These are phyloP conservation scores for Brachyhypopomus gauderio DNA, from an alignment of 2,113 vertebrate species.

Conservation along the genomic window DNA sequence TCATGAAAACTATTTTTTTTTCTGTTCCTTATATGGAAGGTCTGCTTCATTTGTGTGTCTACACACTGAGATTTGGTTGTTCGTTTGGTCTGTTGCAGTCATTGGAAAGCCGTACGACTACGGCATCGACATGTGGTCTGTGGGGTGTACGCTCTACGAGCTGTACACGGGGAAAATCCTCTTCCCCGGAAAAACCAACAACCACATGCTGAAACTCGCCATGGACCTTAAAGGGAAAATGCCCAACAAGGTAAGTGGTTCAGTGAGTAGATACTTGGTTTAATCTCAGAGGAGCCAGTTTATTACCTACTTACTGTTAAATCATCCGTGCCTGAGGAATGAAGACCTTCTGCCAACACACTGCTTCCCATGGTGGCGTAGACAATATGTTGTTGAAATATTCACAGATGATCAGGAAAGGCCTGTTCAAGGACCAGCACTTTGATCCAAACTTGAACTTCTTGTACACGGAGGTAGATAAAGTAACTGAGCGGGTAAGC, in stretches of 20 bases:
- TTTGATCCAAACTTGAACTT: constrained; percentile 99
- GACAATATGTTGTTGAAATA: constrained; percentile 25
- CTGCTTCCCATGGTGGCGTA: neutral
- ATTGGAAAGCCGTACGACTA: constrained; percentile 99
- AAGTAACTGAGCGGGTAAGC: constrained; percentile 98
- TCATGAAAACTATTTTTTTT: too few relatives aligned
- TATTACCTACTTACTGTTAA: too few relatives aligned
- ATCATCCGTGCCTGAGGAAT: neutral
- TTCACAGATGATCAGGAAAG: constrained; percentile 97
- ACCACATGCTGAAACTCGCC: constrained; percentile 98
- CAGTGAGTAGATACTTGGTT: too few relatives aligned
- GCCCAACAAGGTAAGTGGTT: constrained; percentile 90
- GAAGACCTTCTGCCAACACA: neutral
- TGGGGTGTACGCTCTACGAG: constrained; percentile 96
- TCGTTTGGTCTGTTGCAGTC: constrained; percentile 71
- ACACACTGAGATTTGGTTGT: too few relatives aligned
- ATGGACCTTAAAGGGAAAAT: constrained; percentile 99
- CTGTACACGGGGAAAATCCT: constrained; percentile 98
- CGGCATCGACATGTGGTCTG: constrained; percentile 99
- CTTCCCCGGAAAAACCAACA: constrained; percentile 97
- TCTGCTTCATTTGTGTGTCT: too few relatives aligned
- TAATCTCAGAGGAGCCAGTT: too few relatives aligned
- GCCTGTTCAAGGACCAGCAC: constrained; percentile 98
- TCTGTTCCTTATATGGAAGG: too few relatives aligned
- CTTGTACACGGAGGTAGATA: constrained; percentile 99